Evolutionary conservation across 2,113 vertebrate genomes (phyloP).

Genomic region (Burhinus oedicnemus): DNA sequence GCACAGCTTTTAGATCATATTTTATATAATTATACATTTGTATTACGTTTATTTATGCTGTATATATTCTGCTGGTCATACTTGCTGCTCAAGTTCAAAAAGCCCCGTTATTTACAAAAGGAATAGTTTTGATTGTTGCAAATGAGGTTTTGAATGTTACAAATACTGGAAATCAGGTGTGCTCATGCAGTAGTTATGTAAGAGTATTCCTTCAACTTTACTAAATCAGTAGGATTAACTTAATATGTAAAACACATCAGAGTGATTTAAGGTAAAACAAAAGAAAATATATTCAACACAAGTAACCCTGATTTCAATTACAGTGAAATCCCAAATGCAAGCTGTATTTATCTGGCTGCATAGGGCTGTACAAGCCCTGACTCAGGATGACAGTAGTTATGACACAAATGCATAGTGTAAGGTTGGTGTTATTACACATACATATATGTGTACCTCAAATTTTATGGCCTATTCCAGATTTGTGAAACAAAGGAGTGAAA

Average conservation of each 20-base stretch:
- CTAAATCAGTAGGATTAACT: neutral
- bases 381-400: neutral
- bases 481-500: neutral
- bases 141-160: neutral
- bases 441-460: neutral
- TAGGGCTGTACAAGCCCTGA: neutral
- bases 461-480: neutral
- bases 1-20: neutral
- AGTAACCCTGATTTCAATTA: neutral
- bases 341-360: neutral
- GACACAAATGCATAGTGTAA: neutral
- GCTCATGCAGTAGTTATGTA: neutral
- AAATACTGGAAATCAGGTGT: neutral
- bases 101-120: neutral
- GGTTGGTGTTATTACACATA: neutral
- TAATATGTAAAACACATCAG: neutral
- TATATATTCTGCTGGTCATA: neutral
- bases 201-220: neutral
- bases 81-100: neutral
- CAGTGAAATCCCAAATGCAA: neutral
- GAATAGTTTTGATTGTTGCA: neutral
- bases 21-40: neutral
- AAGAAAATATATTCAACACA: neutral
- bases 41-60: neutral
- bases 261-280: neutral